Conservation (phyloP, 1,140 invertebrate genomes). For the Asobara japonica region DNA sequence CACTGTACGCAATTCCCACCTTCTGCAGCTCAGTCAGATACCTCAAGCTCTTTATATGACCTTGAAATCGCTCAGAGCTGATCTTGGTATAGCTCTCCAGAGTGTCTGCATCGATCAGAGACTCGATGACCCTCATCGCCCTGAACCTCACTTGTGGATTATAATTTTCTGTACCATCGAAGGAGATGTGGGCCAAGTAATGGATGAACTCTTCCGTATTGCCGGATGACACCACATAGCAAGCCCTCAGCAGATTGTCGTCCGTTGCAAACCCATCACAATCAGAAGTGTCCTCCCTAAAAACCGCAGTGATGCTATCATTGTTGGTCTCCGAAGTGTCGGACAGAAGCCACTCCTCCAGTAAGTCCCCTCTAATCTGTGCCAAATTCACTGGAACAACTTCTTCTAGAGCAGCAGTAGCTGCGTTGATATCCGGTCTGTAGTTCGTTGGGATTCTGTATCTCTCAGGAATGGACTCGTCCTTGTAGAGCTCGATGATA, state of each 20-base stretch:
- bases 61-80: constrained; percentile 47
- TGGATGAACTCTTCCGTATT: constrained; percentile 39
- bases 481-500: constrained; percentile 57
- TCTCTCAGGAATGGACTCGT: constrained; percentile 57
- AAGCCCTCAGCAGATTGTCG: constrained; percentile 57
- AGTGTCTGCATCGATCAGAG: constrained; percentile 45
- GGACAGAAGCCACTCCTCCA: constrained; percentile 60
- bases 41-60: constrained; percentile 53
- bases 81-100: constrained; percentile 54
- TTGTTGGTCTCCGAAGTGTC: constrained; percentile 41
- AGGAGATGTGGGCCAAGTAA: constrained; percentile 55
- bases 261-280: constrained; percentile 38
- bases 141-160: constrained; percentile 51
- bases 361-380: constrained; percentile 51
- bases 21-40: constrained; percentile 61
- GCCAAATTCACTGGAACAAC: constrained; percentile 53
- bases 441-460: constrained; percentile 42
- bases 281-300: constrained; percentile 27
- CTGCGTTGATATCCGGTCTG: constrained; percentile 61
- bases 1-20: constrained; percentile 58
- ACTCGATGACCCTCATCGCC: constrained; percentile 56
- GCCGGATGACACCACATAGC: constrained; percentile 58
- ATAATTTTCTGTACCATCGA: constrained; percentile 47
- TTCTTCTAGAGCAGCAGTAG: constrained; percentile 47
- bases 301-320: constrained; percentile 45